A percentile compares a stretch with the other conserved stretches of the same genome.
Conservation (phyloP, 1,140 invertebrate genomes). For the Oryzaephilus surinamensis region DNA sequence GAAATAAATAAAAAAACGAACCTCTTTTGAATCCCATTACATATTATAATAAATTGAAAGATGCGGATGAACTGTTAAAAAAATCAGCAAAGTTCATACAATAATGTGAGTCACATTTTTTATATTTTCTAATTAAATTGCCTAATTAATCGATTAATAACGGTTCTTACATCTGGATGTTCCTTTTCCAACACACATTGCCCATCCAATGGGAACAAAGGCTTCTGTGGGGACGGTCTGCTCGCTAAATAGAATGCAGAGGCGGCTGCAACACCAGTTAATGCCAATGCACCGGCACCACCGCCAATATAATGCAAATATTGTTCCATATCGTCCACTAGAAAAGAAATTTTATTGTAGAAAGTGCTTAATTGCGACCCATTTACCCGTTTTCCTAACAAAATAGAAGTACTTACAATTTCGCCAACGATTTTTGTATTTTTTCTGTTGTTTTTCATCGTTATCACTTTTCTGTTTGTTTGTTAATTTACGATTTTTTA, state of each 20-base stretch:
- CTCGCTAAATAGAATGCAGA: slow-evolving; percentile 60
- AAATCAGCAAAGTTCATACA: too few relatives aligned
- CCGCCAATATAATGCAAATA: slow-evolving; percentile 67
- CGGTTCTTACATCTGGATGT: too few relatives aligned
- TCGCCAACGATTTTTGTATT: slow-evolving; percentile 14
- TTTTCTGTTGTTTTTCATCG: slow-evolving; percentile 5
- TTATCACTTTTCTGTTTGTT: slow-evolving; percentile 8
- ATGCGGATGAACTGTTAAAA: too few relatives aligned
- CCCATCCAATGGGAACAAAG: slow-evolving; percentile 62
- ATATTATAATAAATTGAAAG: too few relatives aligned
- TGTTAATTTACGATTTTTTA: neutral
- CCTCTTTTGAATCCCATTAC: too few relatives aligned
- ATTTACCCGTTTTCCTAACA: too few relatives aligned
- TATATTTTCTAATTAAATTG: too few relatives aligned
- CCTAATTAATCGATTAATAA: too few relatives aligned
- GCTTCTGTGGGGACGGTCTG: slow-evolving; percentile 59
- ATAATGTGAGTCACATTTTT: too few relatives aligned
- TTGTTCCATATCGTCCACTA: slow-evolving; percentile 62
- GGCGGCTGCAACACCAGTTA: slow-evolving; percentile 59
- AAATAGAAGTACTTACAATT: slow-evolving; percentile 15
- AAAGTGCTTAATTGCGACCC: too few relatives aligned
- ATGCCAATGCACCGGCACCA: slow-evolving; percentile 58
- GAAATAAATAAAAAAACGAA: too few relatives aligned
- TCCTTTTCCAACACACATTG: slow-evolving; percentile 59
- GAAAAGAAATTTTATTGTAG: slow-evolving; percentile 25